Evolutionary conservation across 2,113 vertebrate species (phyloP).

Genomic region (Lipotes vexillifer): DNA sequence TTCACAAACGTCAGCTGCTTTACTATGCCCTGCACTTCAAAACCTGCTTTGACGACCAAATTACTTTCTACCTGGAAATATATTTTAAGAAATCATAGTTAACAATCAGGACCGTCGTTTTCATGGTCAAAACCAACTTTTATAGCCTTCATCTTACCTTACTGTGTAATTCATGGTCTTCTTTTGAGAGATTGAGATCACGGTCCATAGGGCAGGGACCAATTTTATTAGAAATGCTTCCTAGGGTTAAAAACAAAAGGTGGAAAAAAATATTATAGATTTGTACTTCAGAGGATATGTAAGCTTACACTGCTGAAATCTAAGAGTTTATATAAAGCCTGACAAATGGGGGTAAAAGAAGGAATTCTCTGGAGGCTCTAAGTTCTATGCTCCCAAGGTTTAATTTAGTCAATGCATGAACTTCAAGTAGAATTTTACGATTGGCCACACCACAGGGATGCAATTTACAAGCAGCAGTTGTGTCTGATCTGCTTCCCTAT

Average conservation of each 20-base stretch:
- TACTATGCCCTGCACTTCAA: slow-evolving; percentile 83
- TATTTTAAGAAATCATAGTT: slow-evolving; percentile 86
- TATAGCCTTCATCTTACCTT: slow-evolving; percentile 83
- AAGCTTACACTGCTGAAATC: not conserved
- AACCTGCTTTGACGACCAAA: slow-evolving; percentile 85
- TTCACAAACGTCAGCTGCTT: slow-evolving; percentile 85
- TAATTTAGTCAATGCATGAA: not conserved
- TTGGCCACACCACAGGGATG: rapidly evolving
- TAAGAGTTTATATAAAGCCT: not conserved
- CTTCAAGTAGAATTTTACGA: not conserved
- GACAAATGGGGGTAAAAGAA: not conserved
- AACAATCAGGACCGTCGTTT: slow-evolving; percentile 74
- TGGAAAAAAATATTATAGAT: not conserved
- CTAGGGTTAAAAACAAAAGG: slow-evolving; percentile 72
- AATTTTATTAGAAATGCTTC: slow-evolving; percentile 76
- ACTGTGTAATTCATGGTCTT: slow-evolving; percentile 70
- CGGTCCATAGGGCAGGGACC: slow-evolving; percentile 46
- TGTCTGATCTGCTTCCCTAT: not conserved
- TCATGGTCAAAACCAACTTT: slow-evolving; percentile 32
- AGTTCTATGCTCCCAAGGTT: not conserved
- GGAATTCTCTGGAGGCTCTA: not conserved
- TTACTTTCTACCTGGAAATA: slow-evolving; percentile 85
- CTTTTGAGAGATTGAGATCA: slow-evolving; percentile 65
- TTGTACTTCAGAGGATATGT: not conserved
- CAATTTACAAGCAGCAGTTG: not conserved